Conservation (phyloP, 1,140 invertebrate species). For the Lamellibrachia luymesi region DNA sequence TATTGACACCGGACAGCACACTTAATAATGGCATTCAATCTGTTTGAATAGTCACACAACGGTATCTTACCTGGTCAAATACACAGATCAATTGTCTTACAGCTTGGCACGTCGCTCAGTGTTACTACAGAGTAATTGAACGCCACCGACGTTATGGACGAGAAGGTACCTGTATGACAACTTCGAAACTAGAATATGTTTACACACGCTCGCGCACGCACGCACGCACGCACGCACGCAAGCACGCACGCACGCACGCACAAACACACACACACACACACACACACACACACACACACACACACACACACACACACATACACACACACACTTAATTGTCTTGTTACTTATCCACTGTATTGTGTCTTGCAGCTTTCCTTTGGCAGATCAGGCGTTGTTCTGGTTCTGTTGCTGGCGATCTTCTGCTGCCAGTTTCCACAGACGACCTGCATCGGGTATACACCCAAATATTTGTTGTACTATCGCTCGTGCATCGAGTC, state of each 20-base stretch:
- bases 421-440: neutral
- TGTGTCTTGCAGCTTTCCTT: neutral
- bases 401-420: neutral
- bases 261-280: conserved; percentile 31
- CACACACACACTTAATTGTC: conserved; percentile 2
- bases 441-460: neutral
- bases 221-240: too few species aligned
- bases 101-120: too few species aligned
- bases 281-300: conserved; percentile 29
- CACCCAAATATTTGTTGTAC: neutral
- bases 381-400: neutral
- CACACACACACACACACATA: conserved; percentile 22
- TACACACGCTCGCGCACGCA: too few species aligned
- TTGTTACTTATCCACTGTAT: neutral
- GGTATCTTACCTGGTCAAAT: too few species aligned
- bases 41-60: too few species aligned
- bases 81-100: too few species aligned
- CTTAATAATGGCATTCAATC: too few species aligned
- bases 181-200: too few species aligned
- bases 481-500: neutral
- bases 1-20: too few species aligned
- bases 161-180: too few species aligned
- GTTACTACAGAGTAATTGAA: too few species aligned
- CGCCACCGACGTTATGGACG: too few species aligned
- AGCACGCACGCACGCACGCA: conserved; percentile 27